Conservation (phyloP, 1,140 invertebrate genomes). For the Drosophila elegans region DNA sequence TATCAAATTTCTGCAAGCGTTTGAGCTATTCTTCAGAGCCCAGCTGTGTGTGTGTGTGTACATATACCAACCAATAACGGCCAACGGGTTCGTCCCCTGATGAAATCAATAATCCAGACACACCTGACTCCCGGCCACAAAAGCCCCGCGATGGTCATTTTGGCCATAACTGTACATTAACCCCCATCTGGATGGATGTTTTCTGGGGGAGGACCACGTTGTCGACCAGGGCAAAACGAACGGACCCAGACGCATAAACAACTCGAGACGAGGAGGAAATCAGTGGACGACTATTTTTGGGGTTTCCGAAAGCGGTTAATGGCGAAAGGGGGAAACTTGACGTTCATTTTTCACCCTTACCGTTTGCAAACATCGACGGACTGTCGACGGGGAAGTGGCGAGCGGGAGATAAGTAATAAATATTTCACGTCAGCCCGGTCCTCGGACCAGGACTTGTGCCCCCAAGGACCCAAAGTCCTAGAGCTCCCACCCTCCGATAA, state of each 20-base stretch:
- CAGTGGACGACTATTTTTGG: slow-evolving; percentile 56
- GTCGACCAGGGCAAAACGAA: slow-evolving; percentile 25
- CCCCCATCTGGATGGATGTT: slow-evolving; percentile 19
- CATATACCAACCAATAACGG: neutral
- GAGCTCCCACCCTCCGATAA: neutral
- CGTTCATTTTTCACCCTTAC: slow-evolving; percentile 62
- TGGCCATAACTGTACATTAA: slow-evolving; percentile 54
- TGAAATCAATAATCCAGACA: slow-evolving; percentile 44
- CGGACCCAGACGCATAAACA: slow-evolving; percentile 68
- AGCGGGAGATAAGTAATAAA: slow-evolving; percentile 65
- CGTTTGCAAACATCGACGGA: slow-evolving; percentile 20
- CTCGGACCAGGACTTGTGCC: slow-evolving; percentile 33
- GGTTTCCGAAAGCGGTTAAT: neutral
- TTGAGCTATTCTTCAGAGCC: neutral
- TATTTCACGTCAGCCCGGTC: slow-evolving; percentile 59
- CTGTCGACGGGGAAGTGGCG: slow-evolving; percentile 7
- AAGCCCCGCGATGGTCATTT: slow-evolving; percentile 37
- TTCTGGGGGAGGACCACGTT: neutral
- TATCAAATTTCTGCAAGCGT: neutral
- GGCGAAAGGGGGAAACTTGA: neutral
- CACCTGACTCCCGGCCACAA: slow-evolving; percentile 27
- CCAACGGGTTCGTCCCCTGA: neutral
- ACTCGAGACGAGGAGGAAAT: slow-evolving; percentile 47
- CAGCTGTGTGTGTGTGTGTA: slow-evolving; percentile 1
- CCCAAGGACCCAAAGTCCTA: slow-evolving; percentile 18